phyloP scores from a whole-genome alignment of 2,113 vertebrate genomes.

The Brienomyrus longianalis region DNA sequence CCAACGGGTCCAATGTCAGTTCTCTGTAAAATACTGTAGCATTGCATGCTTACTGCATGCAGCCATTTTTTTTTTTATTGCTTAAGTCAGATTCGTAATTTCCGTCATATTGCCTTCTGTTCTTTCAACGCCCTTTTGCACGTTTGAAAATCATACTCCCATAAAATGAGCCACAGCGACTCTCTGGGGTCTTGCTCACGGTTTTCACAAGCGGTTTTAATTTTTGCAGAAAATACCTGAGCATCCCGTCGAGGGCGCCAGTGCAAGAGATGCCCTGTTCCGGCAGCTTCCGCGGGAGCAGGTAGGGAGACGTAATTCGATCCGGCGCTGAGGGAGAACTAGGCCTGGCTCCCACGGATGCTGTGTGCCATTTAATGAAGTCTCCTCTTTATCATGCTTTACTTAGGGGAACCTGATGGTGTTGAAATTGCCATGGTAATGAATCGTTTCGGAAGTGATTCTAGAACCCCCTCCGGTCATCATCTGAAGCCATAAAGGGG shows the following conservation, averaged over 20 bases:
- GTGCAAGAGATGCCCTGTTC: not conserved
- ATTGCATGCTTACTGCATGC: not conserved
- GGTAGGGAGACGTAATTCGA: not conserved
- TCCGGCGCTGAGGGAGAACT: not conserved
- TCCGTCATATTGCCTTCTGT: not conserved
- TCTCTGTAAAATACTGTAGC: not conserved
- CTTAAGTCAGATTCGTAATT: not conserved
- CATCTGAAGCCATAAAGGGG: conserved; percentile 21
- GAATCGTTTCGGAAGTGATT: conserved; percentile 24
- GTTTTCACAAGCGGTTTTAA: not conserved
- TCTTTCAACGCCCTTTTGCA: not conserved
- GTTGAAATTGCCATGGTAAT: conserved; percentile 9
- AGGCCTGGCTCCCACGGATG: not conserved
- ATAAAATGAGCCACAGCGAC: not conserved
- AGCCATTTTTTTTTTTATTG: not conserved
- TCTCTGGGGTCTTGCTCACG: not conserved
- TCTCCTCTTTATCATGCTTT: conserved; percentile 19
- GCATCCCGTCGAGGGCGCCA: not conserved
- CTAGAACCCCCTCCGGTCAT: not conserved
- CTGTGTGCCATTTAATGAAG: conserved; percentile 23
- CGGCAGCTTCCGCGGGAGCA: not conserved
- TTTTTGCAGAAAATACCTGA: not conserved
- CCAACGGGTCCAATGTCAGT: not conserved
- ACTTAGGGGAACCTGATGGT: conserved; percentile 2
- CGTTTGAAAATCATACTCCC: not conserved